A percentile compares a stretch with the other conserved stretches of the same genome.
Evolutionary conservation across 2,797 vertebrate species (phyloP).

Genomic region (Anomalospiza imberbis): DNA sequence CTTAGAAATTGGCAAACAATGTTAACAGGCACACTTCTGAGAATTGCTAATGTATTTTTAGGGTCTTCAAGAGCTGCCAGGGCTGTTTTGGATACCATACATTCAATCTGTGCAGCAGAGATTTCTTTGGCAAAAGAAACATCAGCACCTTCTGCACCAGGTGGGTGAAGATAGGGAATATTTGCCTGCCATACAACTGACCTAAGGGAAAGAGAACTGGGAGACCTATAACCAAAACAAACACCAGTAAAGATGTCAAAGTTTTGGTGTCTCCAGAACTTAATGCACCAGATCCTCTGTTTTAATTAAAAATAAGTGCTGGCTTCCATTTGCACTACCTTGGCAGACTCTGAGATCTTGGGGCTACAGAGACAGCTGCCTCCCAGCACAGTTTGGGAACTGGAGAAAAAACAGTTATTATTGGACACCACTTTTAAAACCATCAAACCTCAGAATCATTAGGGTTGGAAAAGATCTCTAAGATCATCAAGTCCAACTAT

Average conservation of each 20-base stretch:
- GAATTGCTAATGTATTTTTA: neutral
- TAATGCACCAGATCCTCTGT: neutral
- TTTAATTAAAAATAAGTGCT: neutral
- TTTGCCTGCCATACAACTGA: neutral
- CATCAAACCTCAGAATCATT: rapidly evolving
- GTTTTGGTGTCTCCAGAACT: neutral
- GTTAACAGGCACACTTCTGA: neutral
- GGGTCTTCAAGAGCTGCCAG: neutral
- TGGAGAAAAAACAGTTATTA: neutral
- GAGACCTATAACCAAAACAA: neutral
- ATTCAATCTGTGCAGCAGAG: neutral
- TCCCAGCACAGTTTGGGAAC: neutral
- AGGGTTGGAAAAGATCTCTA: neutral
- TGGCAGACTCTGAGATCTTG: neutral
- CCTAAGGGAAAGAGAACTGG: neutral
- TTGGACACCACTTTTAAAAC: neutral
- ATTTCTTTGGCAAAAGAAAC: neutral
- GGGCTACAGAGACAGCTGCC: neutral
- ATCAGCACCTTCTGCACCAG: neutral
- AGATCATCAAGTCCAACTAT: rapidly evolving
- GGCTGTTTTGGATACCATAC: neutral
- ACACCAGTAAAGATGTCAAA: neutral
- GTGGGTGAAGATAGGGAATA: neutral
- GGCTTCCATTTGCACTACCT: neutral
- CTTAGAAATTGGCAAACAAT: neutral